These are phyloP conservation scores for Corapipo altera DNA, from an alignment of 2,113 vertebrate species.

Conservation along the genomic window DNA sequence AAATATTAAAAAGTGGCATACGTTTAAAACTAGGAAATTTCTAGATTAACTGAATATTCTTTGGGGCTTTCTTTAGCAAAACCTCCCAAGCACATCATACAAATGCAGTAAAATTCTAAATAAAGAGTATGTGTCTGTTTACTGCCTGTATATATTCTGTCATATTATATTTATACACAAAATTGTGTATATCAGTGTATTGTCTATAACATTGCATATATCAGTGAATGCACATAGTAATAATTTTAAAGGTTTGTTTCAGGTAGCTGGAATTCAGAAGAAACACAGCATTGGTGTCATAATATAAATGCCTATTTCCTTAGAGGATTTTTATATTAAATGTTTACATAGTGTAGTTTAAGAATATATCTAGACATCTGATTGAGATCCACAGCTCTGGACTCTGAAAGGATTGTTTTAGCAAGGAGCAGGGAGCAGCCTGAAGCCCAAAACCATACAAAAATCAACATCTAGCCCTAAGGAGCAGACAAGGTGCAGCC, in stretches of 20 bases:
- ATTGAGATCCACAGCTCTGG: not conserved
- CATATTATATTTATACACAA: not conserved
- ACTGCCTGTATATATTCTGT: not conserved
- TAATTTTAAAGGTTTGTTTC: not conserved
- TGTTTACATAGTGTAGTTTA: not conserved
- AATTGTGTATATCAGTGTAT: too few relatives aligned
- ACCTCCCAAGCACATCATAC: rapidly evolving
- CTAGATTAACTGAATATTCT: not conserved
- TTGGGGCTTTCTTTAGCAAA: not conserved
- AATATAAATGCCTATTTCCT: not conserved
- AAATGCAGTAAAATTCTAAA: not conserved
- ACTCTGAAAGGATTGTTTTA: not conserved
- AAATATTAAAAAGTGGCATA: not conserved
- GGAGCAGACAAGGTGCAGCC: not conserved
- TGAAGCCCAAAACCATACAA: not conserved
- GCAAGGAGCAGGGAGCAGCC: not conserved
- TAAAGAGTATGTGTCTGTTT: not conserved
- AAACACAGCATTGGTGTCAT: not conserved
- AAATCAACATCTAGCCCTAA: not conserved
- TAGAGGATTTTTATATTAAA: not conserved
- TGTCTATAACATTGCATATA: not conserved
- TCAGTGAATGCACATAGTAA: not conserved
- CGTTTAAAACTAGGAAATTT: not conserved
- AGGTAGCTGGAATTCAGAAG: not conserved
- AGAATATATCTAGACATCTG: not conserved